Conservation (phyloP, 2,888 invertebrate genomes). For the Cataglyphis albicans region DNA sequence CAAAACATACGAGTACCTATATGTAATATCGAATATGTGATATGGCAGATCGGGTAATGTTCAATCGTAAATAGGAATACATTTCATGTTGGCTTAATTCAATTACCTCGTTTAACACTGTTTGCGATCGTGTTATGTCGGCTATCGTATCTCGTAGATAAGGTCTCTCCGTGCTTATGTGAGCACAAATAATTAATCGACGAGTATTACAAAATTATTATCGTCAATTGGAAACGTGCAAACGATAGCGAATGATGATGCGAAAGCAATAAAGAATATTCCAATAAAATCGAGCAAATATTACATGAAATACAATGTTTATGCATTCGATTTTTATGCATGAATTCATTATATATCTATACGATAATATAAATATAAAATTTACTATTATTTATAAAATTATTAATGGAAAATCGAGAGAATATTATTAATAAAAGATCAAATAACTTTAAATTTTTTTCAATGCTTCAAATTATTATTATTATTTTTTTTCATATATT, state of each 20-base stretch:
- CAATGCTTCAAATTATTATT: not conserved
- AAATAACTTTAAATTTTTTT: not conserved
- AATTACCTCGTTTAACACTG: constrained; percentile 39
- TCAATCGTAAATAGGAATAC: constrained; percentile 43
- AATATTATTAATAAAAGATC: not conserved
- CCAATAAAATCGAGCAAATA: not conserved
- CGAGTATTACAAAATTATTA: constrained; percentile 41
- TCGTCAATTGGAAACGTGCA: constrained; percentile 11
- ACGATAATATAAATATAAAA: not conserved
- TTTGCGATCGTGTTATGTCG: constrained; percentile 16
- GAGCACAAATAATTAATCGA: constrained; percentile 35
- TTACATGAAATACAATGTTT: not conserved
- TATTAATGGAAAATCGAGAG: not conserved
- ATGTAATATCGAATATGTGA: constrained; percentile 27
- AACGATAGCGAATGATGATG: constrained; percentile 8
- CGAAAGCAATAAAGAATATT: not conserved
- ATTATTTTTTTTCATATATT: not conserved
- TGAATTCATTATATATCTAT: not conserved
- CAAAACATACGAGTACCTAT: not conserved
- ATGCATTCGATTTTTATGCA: not conserved
- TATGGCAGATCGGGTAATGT: not conserved
- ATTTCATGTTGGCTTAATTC: constrained; percentile 38
- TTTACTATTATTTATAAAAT: constrained; percentile 1
- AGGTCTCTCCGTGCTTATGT: constrained; percentile 18
- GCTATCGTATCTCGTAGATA: not conserved